Evolutionary conservation across 2,797 vertebrate species (phyloP).

Genomic region (Hyperoplus lanceolatus): DNA sequence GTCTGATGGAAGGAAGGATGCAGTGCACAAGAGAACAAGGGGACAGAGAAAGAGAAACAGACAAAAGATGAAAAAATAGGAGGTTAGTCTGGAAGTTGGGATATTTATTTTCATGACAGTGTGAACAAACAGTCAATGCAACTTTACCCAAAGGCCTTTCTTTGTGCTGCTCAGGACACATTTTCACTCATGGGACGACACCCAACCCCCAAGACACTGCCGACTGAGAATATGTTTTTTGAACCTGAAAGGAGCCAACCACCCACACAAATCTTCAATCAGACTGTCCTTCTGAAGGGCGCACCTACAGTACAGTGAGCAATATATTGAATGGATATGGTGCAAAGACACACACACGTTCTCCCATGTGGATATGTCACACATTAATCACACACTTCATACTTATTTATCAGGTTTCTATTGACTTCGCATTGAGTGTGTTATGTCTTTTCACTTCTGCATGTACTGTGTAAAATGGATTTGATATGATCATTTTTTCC

Average conservation of each 20-base stretch:
- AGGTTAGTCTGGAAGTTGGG: conserved; percentile 41
- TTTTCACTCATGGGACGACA: conserved; percentile 20
- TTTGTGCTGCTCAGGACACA: too few relatives aligned
- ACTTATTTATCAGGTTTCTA: conserved; percentile 51
- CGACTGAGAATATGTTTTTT: conserved; percentile 38
- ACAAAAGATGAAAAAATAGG: conserved; percentile 46
- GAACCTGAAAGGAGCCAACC: conserved; percentile 58
- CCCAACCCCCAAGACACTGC: conserved; percentile 45
- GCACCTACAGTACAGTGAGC: conserved; percentile 21
- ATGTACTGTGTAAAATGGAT: conserved; percentile 55
- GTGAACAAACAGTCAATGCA: conserved; percentile 47
- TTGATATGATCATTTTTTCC: conserved; percentile 59
- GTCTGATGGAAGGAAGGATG: conserved; percentile 83
- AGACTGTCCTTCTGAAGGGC: conserved; percentile 67
- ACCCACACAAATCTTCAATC: conserved; percentile 67
- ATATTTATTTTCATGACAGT: conserved; percentile 42
- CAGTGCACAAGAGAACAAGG: neutral
- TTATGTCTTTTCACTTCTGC: conserved; percentile 51
- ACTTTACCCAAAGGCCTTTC: conserved; percentile 43
- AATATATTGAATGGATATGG: conserved; percentile 33
- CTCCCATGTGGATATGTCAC: conserved; percentile 23
- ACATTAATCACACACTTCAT: conserved; percentile 38
- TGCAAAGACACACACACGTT: conserved; percentile 20
- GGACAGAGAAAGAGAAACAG: conserved; percentile 30
- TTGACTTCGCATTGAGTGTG: conserved; percentile 53